These are phyloP conservation scores for Pycnonotus jocosus DNA, from an alignment of 2,113 vertebrate genomes.

Conservation along the genomic window DNA sequence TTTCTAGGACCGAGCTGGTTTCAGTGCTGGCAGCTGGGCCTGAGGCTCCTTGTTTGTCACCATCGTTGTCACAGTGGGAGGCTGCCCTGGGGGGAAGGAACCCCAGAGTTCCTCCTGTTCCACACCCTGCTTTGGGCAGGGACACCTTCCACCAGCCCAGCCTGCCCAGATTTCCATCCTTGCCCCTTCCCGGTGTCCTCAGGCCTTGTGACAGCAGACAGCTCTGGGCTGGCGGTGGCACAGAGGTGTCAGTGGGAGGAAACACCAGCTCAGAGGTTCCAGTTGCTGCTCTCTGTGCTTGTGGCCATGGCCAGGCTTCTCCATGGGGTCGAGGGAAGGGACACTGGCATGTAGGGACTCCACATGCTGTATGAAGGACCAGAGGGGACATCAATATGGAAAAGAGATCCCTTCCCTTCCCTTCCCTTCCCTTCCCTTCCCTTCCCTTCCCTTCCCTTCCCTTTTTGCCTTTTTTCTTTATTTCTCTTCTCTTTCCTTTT, in stretches of 20 bases:
- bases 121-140: too few relatives aligned
- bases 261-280: background rate
- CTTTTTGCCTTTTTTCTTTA: too few relatives aligned
- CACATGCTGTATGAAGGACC: too few relatives aligned
- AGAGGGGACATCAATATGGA: too few relatives aligned
- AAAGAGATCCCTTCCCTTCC: too few relatives aligned
- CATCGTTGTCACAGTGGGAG: rapidly evolving
- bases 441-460: too few relatives aligned
- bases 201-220: background rate
- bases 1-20: background rate
- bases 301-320: background rate
- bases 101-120: background rate
- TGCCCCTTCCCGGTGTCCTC: background rate
- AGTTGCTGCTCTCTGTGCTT: background rate
- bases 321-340: too few relatives aligned
- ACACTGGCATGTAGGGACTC: too few relatives aligned
- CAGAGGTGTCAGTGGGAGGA: rapidly evolving
- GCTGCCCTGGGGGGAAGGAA: background rate
- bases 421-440: too few relatives aligned
- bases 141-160: background rate
- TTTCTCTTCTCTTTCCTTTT: too few relatives aligned
- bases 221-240: background rate
- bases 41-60: background rate
- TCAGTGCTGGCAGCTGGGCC: too few relatives aligned
- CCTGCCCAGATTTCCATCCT: background rate